Evolutionary conservation across 2,113 vertebrate genomes (phyloP), one percentile per base, ranked within the genome.

Genomic region (Pseudopodoces humilis): DNA sequence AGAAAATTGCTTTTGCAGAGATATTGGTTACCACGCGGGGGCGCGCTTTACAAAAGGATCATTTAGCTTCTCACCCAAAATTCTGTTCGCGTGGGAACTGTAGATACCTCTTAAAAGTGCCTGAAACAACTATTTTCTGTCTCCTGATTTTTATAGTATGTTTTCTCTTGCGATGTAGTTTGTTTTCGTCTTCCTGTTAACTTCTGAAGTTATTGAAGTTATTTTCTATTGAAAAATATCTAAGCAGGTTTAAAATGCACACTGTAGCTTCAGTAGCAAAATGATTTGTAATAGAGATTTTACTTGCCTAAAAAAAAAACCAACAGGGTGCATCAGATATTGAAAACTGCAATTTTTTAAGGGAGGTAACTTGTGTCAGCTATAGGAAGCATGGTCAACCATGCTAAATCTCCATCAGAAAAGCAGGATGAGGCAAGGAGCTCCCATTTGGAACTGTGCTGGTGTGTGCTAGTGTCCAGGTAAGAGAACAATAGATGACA

Each of bases 1-100:
- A 35, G 25, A 35, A 39, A 35, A 22, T 21, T 7, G 17, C 14
- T 13, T 88, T 59, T 58, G 93, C 35, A 58, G 79, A 69, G 37
- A 12, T 25, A 37, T 21, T 49, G 23, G 58, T 21, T 56, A n/a
- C 97, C 97, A 95, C 86, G 2, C 27, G 14, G 91, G 74, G 96
- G 96, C 89, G 88, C 68, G 59, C 92, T 74, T 90, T 47, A 25
- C 95, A 90, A 74, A 92, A 83, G 15, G 64, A 92, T 88, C 55
- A 8, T 30, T 52, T 8, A 21, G 44, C 24, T 13, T 71, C 60
- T 19, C 33, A 11, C 17, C 2, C 30, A 6, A 65, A 63, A 30
- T 24, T 53, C 41, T 10, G 2, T 25, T 39, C 47, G 43, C 4
- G 6, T 68, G 28, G n/a, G 39, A 53, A 7, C 20, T 24, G 13